A percentile compares a stretch with the other conserved stretches of the same genome.
Conservation (phyloP, 2,888 invertebrate genomes). For the Aelia acuminata region DNA sequence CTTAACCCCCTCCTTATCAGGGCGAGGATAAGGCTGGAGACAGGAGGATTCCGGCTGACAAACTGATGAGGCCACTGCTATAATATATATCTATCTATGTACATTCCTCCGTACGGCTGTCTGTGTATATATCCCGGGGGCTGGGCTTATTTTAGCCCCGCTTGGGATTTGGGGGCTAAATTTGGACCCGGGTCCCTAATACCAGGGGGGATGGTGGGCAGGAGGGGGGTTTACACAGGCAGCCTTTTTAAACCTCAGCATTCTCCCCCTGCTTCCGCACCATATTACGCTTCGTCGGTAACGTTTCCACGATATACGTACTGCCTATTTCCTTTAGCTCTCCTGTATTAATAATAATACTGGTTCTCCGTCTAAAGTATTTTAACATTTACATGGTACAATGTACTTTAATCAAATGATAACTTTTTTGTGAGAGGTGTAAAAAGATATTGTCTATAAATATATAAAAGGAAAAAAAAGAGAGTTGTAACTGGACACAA, state of each 20-base stretch:
- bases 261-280: neutral
- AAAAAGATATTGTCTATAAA: too few species aligned
- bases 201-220: neutral
- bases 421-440: too few species aligned
- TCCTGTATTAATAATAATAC: neutral
- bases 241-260: neutral
- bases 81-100: constrained; percentile 21
- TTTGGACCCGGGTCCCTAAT: constrained; percentile 11
- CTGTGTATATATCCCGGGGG: too few species aligned
- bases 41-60: neutral
- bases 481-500: neutral
- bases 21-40: neutral
- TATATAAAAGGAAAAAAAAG: too few species aligned
- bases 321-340: neutral
- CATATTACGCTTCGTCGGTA: neutral
- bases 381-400: neutral
- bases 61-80: constrained; percentile 2
- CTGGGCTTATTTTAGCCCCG: constrained; percentile 5
- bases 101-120: neutral
- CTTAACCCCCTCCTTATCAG: neutral
- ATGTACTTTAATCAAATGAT: too few species aligned
- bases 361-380: neutral
- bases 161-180: constrained; percentile 1
- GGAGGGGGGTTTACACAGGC: neutral
- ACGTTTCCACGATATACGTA: neutral